Conservation (phyloP, 2,888 invertebrate genomes). For the Blastobasis adustella region DNA sequence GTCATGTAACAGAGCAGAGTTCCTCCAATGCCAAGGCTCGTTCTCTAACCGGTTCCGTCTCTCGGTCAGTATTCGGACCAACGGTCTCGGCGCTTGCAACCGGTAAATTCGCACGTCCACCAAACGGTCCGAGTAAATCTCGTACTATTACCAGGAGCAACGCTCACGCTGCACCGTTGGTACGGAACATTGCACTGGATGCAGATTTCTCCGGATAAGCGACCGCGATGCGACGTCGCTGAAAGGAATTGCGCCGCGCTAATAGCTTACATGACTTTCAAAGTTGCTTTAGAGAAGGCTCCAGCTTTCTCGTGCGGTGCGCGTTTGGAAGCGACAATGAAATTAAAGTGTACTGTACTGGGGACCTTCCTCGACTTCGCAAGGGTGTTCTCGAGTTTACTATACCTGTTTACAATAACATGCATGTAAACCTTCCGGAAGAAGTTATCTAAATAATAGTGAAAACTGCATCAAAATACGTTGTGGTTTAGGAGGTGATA, state of each 20-base stretch:
- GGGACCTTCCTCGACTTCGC: too few relatives aligned
- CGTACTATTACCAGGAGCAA: slow-evolving; percentile 2
- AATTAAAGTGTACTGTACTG: too few relatives aligned
- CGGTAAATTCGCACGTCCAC: slow-evolving; percentile 22
- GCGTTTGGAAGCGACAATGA: too few relatives aligned
- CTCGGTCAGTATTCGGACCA: slow-evolving; percentile 34
- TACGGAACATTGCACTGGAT: slow-evolving; percentile 1
- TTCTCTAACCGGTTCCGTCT: slow-evolving; percentile 45
- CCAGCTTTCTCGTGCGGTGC: too few relatives aligned
- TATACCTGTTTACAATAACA: too few relatives aligned
- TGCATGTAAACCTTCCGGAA: too few relatives aligned
- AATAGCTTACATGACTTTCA: too few relatives aligned
- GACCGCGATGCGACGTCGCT: slow-evolving; percentile 4
- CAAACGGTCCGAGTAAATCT: neutral
- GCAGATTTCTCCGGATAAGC: neutral
- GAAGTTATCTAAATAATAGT: too few relatives aligned
- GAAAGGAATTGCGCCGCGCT: slow-evolving; percentile 17
- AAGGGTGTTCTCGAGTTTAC: too few relatives aligned
- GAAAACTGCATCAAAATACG: too few relatives aligned
- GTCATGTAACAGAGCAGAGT: slow-evolving; percentile 32
- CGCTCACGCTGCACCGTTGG: slow-evolving; percentile 4
- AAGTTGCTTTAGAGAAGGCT: too few relatives aligned
- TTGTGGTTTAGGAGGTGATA: too few relatives aligned
- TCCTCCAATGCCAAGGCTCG: slow-evolving; percentile 65
- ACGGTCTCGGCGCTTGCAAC: slow-evolving; percentile 19